Conservation (phyloP, 2,888 invertebrate genomes). For the Carabus problematicus region DNA sequence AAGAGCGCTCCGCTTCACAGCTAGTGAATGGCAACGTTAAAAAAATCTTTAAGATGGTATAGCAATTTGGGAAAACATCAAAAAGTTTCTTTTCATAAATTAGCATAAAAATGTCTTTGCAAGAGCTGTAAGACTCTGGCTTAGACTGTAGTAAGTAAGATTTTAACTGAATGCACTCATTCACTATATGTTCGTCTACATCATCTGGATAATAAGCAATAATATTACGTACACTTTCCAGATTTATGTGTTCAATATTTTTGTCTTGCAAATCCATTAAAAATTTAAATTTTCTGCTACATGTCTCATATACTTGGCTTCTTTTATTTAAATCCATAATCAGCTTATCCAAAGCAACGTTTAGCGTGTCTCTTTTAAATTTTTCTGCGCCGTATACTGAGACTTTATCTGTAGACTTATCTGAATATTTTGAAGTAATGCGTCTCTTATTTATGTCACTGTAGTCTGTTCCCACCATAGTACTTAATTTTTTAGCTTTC, state of each 20-base stretch:
- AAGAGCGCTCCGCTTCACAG: constrained; percentile 22
- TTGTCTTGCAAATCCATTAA: no score
- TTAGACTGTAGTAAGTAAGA: constrained; percentile 12
- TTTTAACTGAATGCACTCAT: constrained; percentile 4
- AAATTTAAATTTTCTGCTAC: not conserved
- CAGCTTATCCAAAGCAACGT: no score
- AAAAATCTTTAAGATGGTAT: constrained; percentile 29
- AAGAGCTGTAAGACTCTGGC: constrained; percentile 27
- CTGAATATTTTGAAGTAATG: not conserved
- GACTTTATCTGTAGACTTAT: no score
- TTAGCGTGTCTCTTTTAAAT: no score
- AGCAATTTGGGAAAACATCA: constrained; percentile 31
- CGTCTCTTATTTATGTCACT: not conserved
- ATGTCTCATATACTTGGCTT: not conserved
- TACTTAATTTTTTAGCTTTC: not conserved
- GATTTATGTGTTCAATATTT: no score
- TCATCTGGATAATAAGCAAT: not conserved
- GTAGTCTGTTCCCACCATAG: not conserved
- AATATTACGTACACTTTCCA: not conserved
- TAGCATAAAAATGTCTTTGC: constrained; percentile 15
- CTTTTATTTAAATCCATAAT: not conserved
- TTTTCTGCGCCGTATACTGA: no score
- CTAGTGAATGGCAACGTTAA: constrained; percentile 24
- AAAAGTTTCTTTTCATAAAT: constrained; percentile 32
- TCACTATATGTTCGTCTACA: not conserved